Conservation (phyloP, 2,797 vertebrate genomes). For the Cuculus canorus region DNA sequence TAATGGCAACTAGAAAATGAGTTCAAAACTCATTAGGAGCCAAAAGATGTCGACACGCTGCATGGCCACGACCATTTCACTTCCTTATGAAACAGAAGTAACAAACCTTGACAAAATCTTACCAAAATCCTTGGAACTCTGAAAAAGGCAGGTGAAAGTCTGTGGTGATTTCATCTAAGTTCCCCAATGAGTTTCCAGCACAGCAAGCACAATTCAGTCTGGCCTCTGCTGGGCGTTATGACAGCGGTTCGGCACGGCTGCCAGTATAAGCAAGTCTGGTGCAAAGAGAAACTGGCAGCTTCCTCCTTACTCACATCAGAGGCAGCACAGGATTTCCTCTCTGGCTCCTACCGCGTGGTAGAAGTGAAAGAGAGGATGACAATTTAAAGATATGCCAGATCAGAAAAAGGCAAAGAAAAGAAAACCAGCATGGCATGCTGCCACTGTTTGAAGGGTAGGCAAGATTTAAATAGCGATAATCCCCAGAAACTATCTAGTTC, state of each 20-base stretch:
- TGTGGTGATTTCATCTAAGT: neutral
- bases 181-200: neutral
- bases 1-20: neutral
- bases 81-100: neutral
- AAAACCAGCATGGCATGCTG: neutral
- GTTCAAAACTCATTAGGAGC: neutral
- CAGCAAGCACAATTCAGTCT: neutral
- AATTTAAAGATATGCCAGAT: neutral
- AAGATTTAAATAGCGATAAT: constrained; percentile 63
- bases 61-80: neutral
- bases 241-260: neutral
- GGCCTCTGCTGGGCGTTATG: rapidly evolving
- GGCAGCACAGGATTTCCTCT: constrained; percentile 56
- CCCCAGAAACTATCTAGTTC: constrained; percentile 53
- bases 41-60: neutral
- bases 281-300: neutral
- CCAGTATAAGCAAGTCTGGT: neutral
- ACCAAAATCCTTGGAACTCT: constrained; percentile 22
- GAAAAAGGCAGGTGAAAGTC: neutral
- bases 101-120: constrained; percentile 4
- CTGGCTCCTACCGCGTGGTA: neutral
- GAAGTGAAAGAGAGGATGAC: neutral
- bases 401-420: neutral
- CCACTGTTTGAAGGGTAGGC: neutral
- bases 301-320: neutral